Percentiles rank a stretch among this genome's conserved stretches.
Conservation (phyloP, 2,888 invertebrate species). For the Lacanobia oleracea region DNA sequence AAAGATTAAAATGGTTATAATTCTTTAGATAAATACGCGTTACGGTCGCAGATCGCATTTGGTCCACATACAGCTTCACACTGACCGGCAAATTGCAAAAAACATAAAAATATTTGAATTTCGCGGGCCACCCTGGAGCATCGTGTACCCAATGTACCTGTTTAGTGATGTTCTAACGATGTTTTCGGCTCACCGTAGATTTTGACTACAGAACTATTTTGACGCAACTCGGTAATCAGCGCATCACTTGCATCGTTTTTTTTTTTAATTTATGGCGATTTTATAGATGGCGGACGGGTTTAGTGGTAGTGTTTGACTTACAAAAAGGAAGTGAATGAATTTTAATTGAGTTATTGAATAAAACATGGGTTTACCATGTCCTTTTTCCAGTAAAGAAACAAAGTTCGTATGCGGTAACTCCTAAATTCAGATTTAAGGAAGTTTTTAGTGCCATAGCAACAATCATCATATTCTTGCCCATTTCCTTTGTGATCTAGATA, state of each 20-base stretch:
- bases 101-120: too few relatives aligned
- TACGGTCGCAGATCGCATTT: too few relatives aligned
- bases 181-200: neutral
- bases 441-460: conserved; percentile 78
- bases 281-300: conserved; percentile 57
- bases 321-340: conserved; percentile 48
- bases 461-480: conserved; percentile 76
- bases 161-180: too few relatives aligned
- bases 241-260: conserved; percentile 40
- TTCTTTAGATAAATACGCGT: too few relatives aligned
- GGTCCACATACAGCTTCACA: too few relatives aligned
- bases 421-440: conserved; percentile 51
- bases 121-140: too few relatives aligned
- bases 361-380: conserved; percentile 37
- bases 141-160: too few relatives aligned
- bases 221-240: neutral
- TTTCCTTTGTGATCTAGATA: conserved; percentile 89
- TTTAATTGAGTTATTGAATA: conserved; percentile 23
- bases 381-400: conserved; percentile 27
- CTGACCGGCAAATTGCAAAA: too few relatives aligned
- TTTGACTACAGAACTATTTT: too few relatives aligned
- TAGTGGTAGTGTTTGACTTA: conserved; percentile 53
- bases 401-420: conserved; percentile 8
- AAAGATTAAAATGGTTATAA: too few relatives aligned
- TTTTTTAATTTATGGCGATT: conserved; percentile 30